phyloP scores from a whole-genome alignment of 2,888 invertebrate genomes.

The Lasioglossum lativentre region DNA sequence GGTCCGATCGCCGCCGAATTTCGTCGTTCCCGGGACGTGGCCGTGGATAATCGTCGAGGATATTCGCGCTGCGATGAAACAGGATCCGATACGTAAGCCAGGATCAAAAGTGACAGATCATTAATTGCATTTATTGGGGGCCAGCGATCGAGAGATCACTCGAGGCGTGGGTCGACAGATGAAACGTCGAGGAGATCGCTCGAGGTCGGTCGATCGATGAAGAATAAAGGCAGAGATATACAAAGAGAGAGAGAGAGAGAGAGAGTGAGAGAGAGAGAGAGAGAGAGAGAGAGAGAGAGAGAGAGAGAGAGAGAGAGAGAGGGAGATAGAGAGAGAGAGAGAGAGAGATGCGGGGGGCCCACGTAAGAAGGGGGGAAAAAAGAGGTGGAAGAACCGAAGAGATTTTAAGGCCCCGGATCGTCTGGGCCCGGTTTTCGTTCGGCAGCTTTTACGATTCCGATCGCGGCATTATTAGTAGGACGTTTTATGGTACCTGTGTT shows the following conservation, averaged over 20 bases:
- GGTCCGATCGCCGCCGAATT: slow-evolving; percentile 18
- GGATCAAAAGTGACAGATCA: slow-evolving; percentile 76
- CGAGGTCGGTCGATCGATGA: slow-evolving; percentile 55
- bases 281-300: slow-evolving; percentile 1
- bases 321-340: slow-evolving; percentile 16
- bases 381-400: not conserved
- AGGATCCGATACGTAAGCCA: slow-evolving; percentile 72
- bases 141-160: slow-evolving; percentile 62
- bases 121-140: slow-evolving; percentile 75
- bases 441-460: slow-evolving; percentile 80
- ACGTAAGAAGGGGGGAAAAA: slow-evolving; percentile 3
- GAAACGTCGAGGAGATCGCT: slow-evolving; percentile 69
- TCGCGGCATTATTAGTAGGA: slow-evolving; percentile 82
- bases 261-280: slow-evolving; percentile 39
- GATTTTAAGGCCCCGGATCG: slow-evolving; percentile 58
- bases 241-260: not conserved
- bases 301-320: slow-evolving; percentile 13
- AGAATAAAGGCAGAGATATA: slow-evolving; percentile 39
- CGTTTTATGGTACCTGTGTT: slow-evolving; percentile 74
- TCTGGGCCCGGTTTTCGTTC: slow-evolving; percentile 64
- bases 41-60: not conserved
- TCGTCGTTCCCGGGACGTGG: not conserved
- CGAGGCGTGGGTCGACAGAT: slow-evolving; percentile 67
- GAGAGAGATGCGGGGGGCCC: too few relatives aligned
- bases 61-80: slow-evolving; percentile 39